These are phyloP conservation scores for Heliconius hewitsoni DNA, from an alignment of 1,140 invertebrate genomes.

Conservation along the genomic window DNA sequence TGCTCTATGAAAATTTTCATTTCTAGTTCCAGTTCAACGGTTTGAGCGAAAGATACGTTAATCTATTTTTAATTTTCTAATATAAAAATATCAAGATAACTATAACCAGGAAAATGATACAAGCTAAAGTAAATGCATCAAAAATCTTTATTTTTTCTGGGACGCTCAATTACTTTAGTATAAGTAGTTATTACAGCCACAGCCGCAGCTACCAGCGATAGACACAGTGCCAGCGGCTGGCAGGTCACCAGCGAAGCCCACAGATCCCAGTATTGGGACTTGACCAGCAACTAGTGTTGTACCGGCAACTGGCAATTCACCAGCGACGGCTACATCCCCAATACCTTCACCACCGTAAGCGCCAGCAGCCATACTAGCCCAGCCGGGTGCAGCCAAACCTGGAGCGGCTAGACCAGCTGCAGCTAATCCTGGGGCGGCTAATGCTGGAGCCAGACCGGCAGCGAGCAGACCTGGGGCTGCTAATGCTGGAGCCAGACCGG, in stretches of 20 bases:
- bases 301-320: constrained; percentile 52
- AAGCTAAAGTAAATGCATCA: no score
- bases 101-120: no score
- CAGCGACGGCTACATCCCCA: constrained; percentile 48
- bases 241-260: constrained; percentile 47
- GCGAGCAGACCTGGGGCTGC: not conserved
- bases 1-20: no score
- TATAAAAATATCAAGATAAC: no score
- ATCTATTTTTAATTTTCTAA: no score
- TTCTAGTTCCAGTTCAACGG: no score
- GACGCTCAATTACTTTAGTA: no score
- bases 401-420: constrained; percentile 13
- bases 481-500: not conserved
- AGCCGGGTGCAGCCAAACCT: constrained; percentile 24
- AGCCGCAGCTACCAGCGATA: constrained; percentile 51
- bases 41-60: no score
- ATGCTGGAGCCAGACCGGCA: no score
- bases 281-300: constrained; percentile 48
- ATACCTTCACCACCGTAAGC: constrained; percentile 34
- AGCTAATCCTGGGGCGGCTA: no score
- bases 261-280: constrained; percentile 53
- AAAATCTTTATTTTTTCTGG: no score
- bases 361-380: constrained; percentile 30
- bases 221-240: constrained; percentile 52
- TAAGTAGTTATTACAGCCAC: constrained; percentile 36